Conservation (phyloP, 2,888 invertebrate species). For the Leucozona laternaria region DNA sequence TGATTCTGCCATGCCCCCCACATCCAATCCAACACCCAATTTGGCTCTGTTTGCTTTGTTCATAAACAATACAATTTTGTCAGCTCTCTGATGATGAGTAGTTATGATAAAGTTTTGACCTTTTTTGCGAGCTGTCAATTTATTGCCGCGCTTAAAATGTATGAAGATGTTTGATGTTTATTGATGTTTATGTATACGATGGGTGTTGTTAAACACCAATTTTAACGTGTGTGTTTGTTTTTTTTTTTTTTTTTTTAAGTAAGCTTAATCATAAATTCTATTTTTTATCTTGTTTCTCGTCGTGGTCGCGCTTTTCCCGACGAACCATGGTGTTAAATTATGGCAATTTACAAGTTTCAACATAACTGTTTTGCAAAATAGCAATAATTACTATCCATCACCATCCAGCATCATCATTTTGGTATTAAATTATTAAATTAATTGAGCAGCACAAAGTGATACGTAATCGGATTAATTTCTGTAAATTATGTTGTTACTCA, state of each 20-base stretch:
- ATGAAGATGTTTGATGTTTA: no score
- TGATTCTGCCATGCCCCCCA: slow-evolving; percentile 2
- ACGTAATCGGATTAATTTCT: slow-evolving; percentile 11
- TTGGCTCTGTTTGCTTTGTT: not conserved
- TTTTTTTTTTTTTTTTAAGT: not conserved
- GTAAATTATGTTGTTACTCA: not conserved
- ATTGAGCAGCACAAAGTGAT: not conserved
- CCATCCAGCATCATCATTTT: not conserved
- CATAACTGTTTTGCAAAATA: slow-evolving; percentile 1
- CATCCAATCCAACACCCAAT: not conserved
- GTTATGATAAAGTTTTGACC: slow-evolving; percentile 1
- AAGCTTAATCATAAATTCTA: not conserved
- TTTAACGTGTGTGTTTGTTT: not conserved
- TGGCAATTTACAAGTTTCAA: not conserved
- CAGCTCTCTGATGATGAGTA: not conserved
- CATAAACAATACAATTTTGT: slow-evolving; percentile 15
- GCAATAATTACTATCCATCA: slow-evolving; percentile 1
- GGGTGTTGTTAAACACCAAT: not conserved
- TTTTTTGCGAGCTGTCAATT: slow-evolving; percentile 14
- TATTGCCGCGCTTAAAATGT: not conserved
- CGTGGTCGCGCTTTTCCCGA: not conserved
- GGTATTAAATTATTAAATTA: not conserved
- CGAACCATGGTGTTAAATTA: slow-evolving; percentile 2
- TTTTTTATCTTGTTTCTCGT: slow-evolving; percentile 1
- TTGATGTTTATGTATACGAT: not conserved